Conservation (phyloP, 2,888 invertebrate genomes). For the Globia sparganii region DNA sequence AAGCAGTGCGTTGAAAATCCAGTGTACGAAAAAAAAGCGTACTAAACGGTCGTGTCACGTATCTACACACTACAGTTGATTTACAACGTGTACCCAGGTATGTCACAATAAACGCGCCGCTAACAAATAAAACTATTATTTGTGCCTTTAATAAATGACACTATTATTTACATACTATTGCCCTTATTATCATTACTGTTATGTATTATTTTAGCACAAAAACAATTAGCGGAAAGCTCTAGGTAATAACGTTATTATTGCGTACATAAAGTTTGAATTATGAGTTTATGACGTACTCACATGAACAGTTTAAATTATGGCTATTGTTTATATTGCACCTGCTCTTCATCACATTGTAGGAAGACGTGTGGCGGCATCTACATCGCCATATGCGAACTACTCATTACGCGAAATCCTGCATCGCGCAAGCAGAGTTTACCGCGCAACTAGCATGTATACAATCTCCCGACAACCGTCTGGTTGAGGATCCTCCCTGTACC, state of each 20-base stretch:
- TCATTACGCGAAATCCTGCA: too few relatives aligned
- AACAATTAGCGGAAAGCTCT: not conserved
- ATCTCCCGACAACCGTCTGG: too few relatives aligned
- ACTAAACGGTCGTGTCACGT: not conserved
- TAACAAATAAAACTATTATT: slow-evolving; percentile 13
- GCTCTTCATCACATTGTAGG: not conserved
- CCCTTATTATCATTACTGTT: slow-evolving; percentile 19
- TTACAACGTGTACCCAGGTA: not conserved
- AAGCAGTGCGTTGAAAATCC: too few relatives aligned
- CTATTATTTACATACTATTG: not conserved
- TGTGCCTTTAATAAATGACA: slow-evolving; percentile 3
- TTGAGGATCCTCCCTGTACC: too few relatives aligned
- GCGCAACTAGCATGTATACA: too few relatives aligned
- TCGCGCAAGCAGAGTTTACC: too few relatives aligned
- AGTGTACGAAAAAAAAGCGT: too few relatives aligned
- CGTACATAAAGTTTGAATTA: not conserved
- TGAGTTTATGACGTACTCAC: not conserved
- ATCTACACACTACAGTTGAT: slow-evolving; percentile 1
- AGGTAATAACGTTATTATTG: slow-evolving; percentile 12
- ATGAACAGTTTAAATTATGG: not conserved
- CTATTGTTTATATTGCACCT: not conserved
- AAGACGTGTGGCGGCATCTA: not conserved
- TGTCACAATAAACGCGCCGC: not conserved
- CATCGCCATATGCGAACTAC: too few relatives aligned
- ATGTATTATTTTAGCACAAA: slow-evolving; percentile 17